These are phyloP conservation scores for Hemiprocne comata DNA, from an alignment of 2,113 vertebrate species.

Conservation along the genomic window DNA sequence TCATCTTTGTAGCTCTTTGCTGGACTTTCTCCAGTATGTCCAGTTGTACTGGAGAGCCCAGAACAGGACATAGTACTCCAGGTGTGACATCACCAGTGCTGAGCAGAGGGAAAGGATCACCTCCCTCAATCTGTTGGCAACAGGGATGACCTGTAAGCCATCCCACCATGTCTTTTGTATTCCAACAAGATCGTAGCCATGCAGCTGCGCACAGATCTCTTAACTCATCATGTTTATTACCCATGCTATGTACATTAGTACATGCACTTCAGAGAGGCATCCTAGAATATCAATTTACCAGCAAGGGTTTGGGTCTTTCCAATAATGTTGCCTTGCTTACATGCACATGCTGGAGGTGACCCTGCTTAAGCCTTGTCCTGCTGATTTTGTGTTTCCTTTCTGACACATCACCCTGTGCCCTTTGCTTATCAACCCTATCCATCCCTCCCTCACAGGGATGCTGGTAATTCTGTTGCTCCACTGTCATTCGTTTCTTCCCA, in stretches of 20 bases:
- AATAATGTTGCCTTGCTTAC: background rate
- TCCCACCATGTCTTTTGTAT: background rate
- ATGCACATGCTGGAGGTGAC: background rate
- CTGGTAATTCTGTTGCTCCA: background rate
- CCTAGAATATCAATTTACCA: background rate
- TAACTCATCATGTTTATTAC: background rate
- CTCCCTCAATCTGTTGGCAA: background rate
- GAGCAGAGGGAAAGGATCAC: background rate
- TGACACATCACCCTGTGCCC: background rate
- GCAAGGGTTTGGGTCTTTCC: background rate
- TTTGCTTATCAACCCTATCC: background rate
- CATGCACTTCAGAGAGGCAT: background rate
- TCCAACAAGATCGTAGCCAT: background rate
- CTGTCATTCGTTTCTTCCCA: background rate
- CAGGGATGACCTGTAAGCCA: background rate
- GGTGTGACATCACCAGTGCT: background rate
- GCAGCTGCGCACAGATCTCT: background rate
- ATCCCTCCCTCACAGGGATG: background rate
- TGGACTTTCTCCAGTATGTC: background rate
- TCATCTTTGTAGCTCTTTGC: background rate
- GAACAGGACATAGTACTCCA: background rate
- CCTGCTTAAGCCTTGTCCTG: background rate
- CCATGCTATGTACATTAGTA: background rate
- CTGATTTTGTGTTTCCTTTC: background rate
- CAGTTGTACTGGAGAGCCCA: background rate